Base-by-base conservation (phyloP, 2,888 invertebrate genomes). In the Encarsia formosa region DNA sequence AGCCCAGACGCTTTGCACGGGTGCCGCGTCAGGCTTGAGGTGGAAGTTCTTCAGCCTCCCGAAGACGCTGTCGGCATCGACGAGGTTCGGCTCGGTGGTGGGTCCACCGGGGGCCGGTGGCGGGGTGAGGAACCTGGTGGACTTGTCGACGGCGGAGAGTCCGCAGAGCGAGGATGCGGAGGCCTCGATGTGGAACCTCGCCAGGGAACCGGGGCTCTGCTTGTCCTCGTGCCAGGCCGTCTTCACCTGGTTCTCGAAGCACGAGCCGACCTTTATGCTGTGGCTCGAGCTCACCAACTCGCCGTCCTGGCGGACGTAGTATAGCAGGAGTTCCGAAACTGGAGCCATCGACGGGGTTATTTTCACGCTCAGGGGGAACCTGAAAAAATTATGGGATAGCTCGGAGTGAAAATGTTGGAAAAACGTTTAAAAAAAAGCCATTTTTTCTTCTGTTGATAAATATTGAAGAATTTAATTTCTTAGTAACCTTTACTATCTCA, bases 91-190 rank as follows among this genome's bases (percentile, higher is more conserved):
- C 40, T 65, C 64, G 11, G 62, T 55, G 20, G 39, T 50, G 19
- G 40, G 18, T 4, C 45, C 41, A 34, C 15, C 13, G 18, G 52
- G 59, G 15, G 60, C 61, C 5, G 59, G 56, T 0, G 48, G 52
- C 13, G 60, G 59, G 0, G 65, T 62, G n/a, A 79, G 61, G 55
- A 80, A 77, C 34, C 72, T 74, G 0, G 78, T 76, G 49, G 82
- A 79, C 61, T 79, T 79, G 66, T 84, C 84, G 1, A 81, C 75
- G 2, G 79, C 78, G 1, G 81, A 78, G 18, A 82, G 63, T 9
- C 81, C 79, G 63, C 84, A 84, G 1, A 82, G 62, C 0, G 83
- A 83, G 52, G 75, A 73, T 0, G 80, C 75, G 0, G 76, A 73
- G 1, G 81, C 78, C 59, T 75, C 73, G 8, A 83, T 67, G 29